These are phyloP conservation scores for Leptobrachium leishanense DNA, from an alignment of 2,113 vertebrate genomes.

Conservation along the genomic window DNA sequence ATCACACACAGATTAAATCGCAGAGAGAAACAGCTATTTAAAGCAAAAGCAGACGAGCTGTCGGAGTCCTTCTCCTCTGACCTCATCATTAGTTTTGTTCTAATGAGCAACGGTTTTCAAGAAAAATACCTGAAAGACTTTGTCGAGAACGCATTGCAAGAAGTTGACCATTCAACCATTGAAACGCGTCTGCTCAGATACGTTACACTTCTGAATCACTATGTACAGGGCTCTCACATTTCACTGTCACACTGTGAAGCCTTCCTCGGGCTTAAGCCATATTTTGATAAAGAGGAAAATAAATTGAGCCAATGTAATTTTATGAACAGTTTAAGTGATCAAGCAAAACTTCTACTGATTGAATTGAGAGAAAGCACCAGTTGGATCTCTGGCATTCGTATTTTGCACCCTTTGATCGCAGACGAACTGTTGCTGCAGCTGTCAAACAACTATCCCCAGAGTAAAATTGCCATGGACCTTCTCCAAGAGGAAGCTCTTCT, in stretches of 20 bases:
- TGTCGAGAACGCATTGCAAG: slow-evolving; percentile 69
- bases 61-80: slow-evolving; percentile 56
- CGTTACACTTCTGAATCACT: slow-evolving; percentile 76
- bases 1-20: slow-evolving; percentile 76
- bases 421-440: slow-evolving; percentile 78
- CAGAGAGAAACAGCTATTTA: slow-evolving; percentile 69
- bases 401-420: slow-evolving; percentile 79
- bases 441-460: slow-evolving; percentile 60
- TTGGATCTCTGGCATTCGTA: slow-evolving; percentile 68
- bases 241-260: slow-evolving; percentile 80
- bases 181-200: slow-evolving; percentile 68
- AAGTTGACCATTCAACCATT: slow-evolving; percentile 58
- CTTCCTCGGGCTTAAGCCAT: slow-evolving; percentile 58
- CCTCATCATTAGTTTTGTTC: slow-evolving; percentile 77
- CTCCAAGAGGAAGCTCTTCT: slow-evolving; percentile 68
- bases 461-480: slow-evolving; percentile 63
- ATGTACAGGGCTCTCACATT: slow-evolving; percentile 76
- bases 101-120: slow-evolving; percentile 76
- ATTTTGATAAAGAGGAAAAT: slow-evolving; percentile 42
- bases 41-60: slow-evolving; percentile 59
- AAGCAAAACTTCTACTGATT: slow-evolving; percentile 73
- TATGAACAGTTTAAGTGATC: slow-evolving; percentile 64
- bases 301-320: slow-evolving; percentile 59
- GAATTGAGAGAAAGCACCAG: slow-evolving; percentile 72
- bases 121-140: slow-evolving; percentile 59